Percentiles rank a stretch among this genome's conserved stretches.
Conservation (phyloP, 2,888 invertebrate genomes). For the Carcina quercana region DNA sequence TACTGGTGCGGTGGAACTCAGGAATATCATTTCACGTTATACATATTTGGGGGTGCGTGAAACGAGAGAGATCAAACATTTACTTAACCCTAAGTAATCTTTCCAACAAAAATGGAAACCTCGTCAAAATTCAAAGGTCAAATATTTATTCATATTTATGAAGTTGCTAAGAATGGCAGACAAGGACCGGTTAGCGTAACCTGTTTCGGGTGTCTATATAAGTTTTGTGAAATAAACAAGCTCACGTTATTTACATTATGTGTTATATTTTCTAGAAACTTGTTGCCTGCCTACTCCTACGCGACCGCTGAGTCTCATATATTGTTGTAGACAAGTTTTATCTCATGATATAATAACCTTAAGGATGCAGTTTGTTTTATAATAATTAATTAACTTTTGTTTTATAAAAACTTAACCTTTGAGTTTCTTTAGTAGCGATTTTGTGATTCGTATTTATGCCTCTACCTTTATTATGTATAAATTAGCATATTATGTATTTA, state of each 20-base stretch:
- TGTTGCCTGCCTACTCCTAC: slow-evolving; percentile 20
- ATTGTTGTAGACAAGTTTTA: no score
- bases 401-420: no score
- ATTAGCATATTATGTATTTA: no score
- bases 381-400: no score
- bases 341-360: no score
- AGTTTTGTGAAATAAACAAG: slow-evolving; percentile 44
- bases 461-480: no score
- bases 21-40: no score
- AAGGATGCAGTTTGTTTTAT: no score
- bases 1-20: no score
- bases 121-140: slow-evolving; percentile 42
- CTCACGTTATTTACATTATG: slow-evolving; percentile 29
- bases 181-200: slow-evolving; percentile 42
- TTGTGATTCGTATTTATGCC: slow-evolving; percentile 21
- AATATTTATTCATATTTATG: slow-evolving; percentile 53
- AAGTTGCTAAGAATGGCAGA: slow-evolving; percentile 41
- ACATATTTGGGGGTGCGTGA: no score
- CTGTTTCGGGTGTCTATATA: slow-evolving; percentile 41
- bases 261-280: slow-evolving; percentile 23
- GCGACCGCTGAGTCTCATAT: no score
- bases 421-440: no score
- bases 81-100: slow-evolving; percentile 1
- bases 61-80: slow-evolving; percentile 1
- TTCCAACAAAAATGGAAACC: slow-evolving; percentile 30